Evolutionary conservation across 2,888 invertebrate genomes (phyloP).

Genomic region (Molorchus minor): DNA sequence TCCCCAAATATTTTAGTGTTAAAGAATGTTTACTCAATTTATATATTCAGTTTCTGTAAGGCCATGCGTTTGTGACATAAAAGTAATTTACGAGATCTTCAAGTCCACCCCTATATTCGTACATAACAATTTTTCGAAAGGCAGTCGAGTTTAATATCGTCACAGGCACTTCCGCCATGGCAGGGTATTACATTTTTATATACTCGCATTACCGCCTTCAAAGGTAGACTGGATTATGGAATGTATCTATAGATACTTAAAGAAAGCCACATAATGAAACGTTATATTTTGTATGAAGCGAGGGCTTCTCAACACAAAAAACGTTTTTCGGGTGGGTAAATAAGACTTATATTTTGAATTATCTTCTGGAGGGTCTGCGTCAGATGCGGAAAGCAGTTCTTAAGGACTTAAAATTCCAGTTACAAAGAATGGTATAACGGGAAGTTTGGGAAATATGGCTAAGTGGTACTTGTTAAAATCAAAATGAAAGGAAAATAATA

Average conservation of each 20-base stretch:
- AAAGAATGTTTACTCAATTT: too few relatives aligned
- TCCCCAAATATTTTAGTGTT: too few relatives aligned
- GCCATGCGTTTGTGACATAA: too few relatives aligned
- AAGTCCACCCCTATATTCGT: slow-evolving; percentile 31
- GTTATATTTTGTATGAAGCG: slow-evolving; percentile 7
- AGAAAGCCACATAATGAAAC: slow-evolving; percentile 19
- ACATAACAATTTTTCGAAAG: slow-evolving; percentile 28
- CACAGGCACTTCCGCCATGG: slow-evolving; percentile 6
- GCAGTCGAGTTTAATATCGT: slow-evolving; percentile 20
- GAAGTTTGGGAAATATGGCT: too few relatives aligned
- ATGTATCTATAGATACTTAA: slow-evolving; percentile 24
- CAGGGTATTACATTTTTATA: slow-evolving; percentile 25
- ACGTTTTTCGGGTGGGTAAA: slow-evolving; percentile 11
- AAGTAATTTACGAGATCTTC: too few relatives aligned
- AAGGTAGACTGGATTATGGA: slow-evolving; percentile 18
- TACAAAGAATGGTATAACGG: too few relatives aligned
- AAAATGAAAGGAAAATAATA: too few relatives aligned
- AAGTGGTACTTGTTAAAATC: too few relatives aligned
- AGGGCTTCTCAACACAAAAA: slow-evolving; percentile 4
- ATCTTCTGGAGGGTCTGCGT: neutral
- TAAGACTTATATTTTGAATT: slow-evolving; percentile 4
- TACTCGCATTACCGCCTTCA: slow-evolving; percentile 19
- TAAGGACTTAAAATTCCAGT: neutral
- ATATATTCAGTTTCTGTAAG: too few relatives aligned
- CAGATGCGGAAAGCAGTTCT: neutral